Percentiles rank a stretch among this genome's conserved stretches.
These are phyloP conservation scores for Megaptera novaeangliae DNA, from an alignment of 2,113 vertebrate genomes.

Conservation along the genomic window DNA sequence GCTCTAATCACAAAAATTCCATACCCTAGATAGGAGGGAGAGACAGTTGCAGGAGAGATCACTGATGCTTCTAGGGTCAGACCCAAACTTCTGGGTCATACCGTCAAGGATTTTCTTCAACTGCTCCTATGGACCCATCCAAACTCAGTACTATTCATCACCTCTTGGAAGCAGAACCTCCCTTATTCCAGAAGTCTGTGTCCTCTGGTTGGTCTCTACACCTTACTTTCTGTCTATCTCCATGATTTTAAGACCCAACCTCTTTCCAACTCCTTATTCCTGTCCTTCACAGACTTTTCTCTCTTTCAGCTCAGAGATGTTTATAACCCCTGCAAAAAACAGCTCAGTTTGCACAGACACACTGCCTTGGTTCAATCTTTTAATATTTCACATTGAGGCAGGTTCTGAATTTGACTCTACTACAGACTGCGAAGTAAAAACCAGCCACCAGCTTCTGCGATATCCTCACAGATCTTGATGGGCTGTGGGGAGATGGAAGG, in stretches of 20 bases:
- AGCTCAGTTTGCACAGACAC: background rate
- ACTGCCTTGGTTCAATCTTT: background rate
- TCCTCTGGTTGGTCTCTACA: background rate
- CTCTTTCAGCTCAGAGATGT: background rate
- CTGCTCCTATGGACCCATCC: background rate
- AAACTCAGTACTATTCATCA: background rate
- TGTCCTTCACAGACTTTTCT: background rate
- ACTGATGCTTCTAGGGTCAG: background rate
- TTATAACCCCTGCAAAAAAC: background rate
- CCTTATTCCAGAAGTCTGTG: background rate
- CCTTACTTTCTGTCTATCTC: background rate
- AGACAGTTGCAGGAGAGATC: background rate
- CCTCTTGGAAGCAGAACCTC: background rate
- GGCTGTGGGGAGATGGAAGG: background rate
- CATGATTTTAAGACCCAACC: background rate
- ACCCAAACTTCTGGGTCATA: background rate
- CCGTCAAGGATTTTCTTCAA: background rate
- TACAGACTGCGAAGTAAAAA: background rate
- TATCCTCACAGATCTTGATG: background rate
- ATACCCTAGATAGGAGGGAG: background rate
- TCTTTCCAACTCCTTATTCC: background rate
- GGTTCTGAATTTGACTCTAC: background rate
- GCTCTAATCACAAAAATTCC: background rate
- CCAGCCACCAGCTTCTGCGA: background rate
- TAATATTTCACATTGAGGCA: background rate